Percentiles rank a stretch among this genome's conserved stretches.
These are phyloP conservation scores for Stegana nigrithorax DNA, from an alignment of 2,888 invertebrate species.

Conservation along the genomic window DNA sequence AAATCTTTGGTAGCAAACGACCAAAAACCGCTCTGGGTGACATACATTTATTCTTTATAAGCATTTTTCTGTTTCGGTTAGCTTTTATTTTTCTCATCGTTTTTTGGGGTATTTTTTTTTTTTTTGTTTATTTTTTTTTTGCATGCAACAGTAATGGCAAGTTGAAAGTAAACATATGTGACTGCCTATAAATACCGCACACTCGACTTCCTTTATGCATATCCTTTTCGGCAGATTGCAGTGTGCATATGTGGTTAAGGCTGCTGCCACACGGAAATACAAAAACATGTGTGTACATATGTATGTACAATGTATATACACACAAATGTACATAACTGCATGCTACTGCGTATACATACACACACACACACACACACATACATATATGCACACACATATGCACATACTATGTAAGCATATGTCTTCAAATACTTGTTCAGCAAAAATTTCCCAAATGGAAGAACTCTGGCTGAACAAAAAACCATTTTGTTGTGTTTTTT, in stretches of 20 bases:
- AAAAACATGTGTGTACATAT: neutral
- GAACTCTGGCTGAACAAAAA: neutral
- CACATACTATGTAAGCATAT: neutral
- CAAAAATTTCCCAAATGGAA: neutral
- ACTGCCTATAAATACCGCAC: slow-evolving; percentile 2
- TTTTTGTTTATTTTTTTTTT: no score
- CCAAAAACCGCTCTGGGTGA: no score
- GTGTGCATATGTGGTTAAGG: no score
- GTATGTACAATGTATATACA: neutral
- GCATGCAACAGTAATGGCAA: neutral
- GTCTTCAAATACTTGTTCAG: slow-evolving; percentile 13
- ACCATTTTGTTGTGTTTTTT: neutral
- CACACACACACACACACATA: neutral
- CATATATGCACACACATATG: neutral
- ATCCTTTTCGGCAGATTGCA: no score
- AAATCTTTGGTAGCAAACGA: no score
- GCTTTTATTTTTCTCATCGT: no score
- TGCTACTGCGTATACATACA: neutral
- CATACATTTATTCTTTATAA: no score
- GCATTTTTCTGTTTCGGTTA: no score
- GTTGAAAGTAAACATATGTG: slow-evolving; percentile 2
- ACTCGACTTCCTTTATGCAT: neutral
- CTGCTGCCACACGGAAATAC: no score
- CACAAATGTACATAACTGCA: neutral
- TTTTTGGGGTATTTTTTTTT: no score